A percentile compares a stretch with the other conserved stretches of the same genome.
These are phyloP conservation scores for Megaceryle maxima DNA, from an alignment of 2,113 vertebrate genomes.

Conservation along the genomic window DNA sequence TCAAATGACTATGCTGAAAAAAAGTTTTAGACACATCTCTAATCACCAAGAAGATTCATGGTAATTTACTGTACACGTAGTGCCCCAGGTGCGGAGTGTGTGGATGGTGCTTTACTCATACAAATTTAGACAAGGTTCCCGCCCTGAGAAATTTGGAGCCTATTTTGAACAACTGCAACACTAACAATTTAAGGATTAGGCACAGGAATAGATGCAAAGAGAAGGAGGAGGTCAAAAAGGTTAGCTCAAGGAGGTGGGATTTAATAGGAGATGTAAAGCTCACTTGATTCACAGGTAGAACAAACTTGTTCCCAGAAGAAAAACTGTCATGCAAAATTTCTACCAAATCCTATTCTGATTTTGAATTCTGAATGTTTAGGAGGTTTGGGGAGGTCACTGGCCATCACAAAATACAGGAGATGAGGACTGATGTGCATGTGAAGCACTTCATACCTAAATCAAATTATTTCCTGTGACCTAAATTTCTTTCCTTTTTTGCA, in stretches of 20 bases:
- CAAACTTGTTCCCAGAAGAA: neutral
- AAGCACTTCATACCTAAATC: neutral
- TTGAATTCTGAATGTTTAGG: neutral
- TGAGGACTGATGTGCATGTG: neutral
- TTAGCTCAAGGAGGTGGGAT: neutral
- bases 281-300: neutral
- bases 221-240: neutral
- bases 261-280: neutral
- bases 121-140: neutral
- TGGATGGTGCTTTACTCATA: neutral
- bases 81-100: neutral
- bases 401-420: neutral
- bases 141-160: neutral
- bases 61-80: neutral
- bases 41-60: neutral
- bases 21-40: neutral
- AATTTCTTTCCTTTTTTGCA: neutral
- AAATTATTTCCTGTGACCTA: fast-evolving
- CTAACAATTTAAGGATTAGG: slow-evolving; percentile 32
- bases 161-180: neutral
- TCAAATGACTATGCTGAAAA: neutral
- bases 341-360: neutral
- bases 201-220: neutral
- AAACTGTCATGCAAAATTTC: neutral
- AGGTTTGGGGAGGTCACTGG: neutral